A percentile compares a stretch with the other conserved stretches of the same genome.
phyloP scores from a whole-genome alignment of 2,797 vertebrate genomes.

The Zenarchopterus dispar region DNA sequence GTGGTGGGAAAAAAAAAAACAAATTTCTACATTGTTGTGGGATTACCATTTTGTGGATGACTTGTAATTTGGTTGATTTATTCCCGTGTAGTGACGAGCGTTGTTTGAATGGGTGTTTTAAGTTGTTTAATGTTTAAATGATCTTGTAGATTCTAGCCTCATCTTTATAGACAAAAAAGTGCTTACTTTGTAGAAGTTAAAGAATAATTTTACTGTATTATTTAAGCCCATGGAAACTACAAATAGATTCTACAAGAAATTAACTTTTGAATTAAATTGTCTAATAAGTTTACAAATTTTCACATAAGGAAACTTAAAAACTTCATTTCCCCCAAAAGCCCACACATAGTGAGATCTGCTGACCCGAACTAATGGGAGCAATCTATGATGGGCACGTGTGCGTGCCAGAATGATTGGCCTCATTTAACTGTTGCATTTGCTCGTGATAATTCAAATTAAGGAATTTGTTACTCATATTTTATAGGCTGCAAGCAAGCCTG shows the following conservation, averaged over 20 bases:
- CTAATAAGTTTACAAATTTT: neutral
- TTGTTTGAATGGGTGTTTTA: constrained; percentile 14
- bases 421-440: constrained; percentile 13
- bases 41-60: constrained; percentile 16
- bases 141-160: constrained; percentile 1
- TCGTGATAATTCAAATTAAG: neutral
- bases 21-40: constrained; percentile 10
- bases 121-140: constrained; percentile 2
- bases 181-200: neutral
- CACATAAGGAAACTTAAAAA: no score
- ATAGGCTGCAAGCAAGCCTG: neutral
- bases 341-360: neutral
- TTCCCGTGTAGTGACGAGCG: neutral
- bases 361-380: neutral
- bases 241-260: neutral
- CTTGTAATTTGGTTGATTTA: constrained; percentile 26
- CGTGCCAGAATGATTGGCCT: neutral
- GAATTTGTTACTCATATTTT: constrained; percentile 22
- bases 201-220: neutral
- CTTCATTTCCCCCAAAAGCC: no score
- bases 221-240: neutral
- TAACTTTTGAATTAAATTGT: neutral
- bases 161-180: neutral
- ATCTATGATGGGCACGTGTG: constrained; percentile 1
- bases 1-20: constrained; percentile 5